These are phyloP conservation scores for Rhombomys opimus DNA, from an alignment of 2,113 vertebrate species.

Conservation along the genomic window DNA sequence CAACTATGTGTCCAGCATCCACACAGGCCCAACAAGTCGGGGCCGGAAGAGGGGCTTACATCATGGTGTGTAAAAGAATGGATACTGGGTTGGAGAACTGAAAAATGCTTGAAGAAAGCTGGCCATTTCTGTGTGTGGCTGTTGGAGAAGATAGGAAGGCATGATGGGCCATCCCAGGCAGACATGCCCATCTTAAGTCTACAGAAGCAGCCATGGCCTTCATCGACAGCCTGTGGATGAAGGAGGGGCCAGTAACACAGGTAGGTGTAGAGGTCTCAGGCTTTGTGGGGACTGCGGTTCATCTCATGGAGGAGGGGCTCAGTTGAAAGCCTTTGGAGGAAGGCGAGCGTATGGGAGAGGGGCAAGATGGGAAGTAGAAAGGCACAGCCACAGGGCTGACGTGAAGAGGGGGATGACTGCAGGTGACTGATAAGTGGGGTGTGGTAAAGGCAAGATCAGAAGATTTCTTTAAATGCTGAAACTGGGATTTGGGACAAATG, in stretches of 20 bases:
- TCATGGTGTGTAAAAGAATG: accelerated
- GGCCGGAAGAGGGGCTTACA: no score
- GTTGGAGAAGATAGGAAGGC: accelerated
- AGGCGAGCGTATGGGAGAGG: accelerated
- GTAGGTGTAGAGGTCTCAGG: accelerated
- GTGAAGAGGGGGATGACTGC: background rate
- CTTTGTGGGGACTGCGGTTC: accelerated
- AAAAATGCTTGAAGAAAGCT: accelerated
- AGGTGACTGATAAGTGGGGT: no score
- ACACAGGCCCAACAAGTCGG: accelerated
- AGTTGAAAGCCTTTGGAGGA: accelerated
- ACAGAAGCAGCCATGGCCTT: background rate
- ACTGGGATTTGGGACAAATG: background rate
- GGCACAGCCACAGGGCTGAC: accelerated
- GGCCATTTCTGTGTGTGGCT: accelerated
- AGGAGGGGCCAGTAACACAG: accelerated
- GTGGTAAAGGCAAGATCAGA: no score
- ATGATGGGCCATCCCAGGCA: accelerated
- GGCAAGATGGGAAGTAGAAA: background rate
- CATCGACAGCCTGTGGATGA: accelerated
- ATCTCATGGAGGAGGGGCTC: accelerated
- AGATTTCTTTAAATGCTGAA: background rate
- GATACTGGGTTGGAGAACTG: background rate
- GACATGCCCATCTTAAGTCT: accelerated
- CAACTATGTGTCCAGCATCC: background rate